A percentile compares a stretch with the other conserved stretches of the same genome.
Evolutionary conservation across 37 sponge, comb jelly and placozoan species (phyloP).

Genomic region (Axinella damicornis): DNA sequence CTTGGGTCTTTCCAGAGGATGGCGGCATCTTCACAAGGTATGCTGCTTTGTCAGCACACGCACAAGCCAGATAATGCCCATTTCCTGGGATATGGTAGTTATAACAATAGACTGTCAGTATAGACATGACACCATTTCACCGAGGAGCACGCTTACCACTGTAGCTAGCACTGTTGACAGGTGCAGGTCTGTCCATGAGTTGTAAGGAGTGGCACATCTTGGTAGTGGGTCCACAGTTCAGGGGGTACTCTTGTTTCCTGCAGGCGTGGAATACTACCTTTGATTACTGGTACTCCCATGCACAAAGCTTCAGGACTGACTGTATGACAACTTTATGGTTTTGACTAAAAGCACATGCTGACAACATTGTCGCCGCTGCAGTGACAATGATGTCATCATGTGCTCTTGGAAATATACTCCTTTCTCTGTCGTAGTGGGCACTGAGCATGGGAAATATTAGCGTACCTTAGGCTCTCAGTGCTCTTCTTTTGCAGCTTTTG

Average conservation of each 20-base stretch:
- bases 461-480: not conserved
- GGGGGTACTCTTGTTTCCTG: constrained; percentile 12
- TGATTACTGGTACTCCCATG: not conserved
- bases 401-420: too few relatives aligned
- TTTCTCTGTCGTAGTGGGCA: too few relatives aligned
- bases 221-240: constrained; percentile 11
- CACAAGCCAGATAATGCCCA: constrained; percentile 68
- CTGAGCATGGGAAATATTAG: not conserved
- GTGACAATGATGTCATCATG: too few relatives aligned
- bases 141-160: constrained; percentile 14
- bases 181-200: constrained; percentile 17
- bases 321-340: too few relatives aligned
- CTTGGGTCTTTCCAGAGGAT: not conserved
- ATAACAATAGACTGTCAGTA: too few relatives aligned
- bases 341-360: too few relatives aligned
- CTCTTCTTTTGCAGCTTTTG: constrained; percentile 4
- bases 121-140: too few relatives aligned
- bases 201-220: constrained; percentile 1
- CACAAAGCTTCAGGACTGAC: too few relatives aligned
- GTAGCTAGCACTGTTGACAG: constrained; percentile 31
- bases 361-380: too few relatives aligned
- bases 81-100: constrained; percentile 55
- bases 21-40: constrained; percentile 46
- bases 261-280: too few relatives aligned
- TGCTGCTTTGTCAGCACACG: constrained; percentile 46